A percentile compares a stretch with the other conserved stretches of the same genome.
phyloP scores from a whole-genome alignment of 1,140 invertebrate genomes.

The Archegozetes longisetosus region DNA sequence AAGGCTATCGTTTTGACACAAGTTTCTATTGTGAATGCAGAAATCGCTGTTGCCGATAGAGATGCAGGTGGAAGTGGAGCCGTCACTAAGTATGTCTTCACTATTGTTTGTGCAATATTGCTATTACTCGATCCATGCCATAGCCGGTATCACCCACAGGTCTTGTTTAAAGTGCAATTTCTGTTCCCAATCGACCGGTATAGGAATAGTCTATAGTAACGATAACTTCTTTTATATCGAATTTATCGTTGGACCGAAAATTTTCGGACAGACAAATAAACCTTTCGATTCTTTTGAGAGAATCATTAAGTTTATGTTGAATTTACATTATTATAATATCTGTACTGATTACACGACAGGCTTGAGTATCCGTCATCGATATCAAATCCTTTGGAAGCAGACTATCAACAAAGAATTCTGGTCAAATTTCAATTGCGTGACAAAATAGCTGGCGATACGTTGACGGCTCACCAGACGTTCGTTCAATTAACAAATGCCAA shows the following conservation, averaged over 20 bases:
- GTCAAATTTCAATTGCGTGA: slow-evolving; percentile 66
- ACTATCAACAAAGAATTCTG: slow-evolving; percentile 72
- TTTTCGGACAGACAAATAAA: too few relatives aligned
- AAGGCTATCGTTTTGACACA: slow-evolving; percentile 31
- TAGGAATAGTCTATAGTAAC: background rate
- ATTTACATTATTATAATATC: too few relatives aligned
- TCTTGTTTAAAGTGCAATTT: background rate
- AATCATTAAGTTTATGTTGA: too few relatives aligned
- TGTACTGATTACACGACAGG: slow-evolving; percentile 29
- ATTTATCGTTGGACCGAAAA: too few relatives aligned
- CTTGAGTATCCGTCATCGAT: slow-evolving; percentile 54
- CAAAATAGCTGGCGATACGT: slow-evolving; percentile 43
- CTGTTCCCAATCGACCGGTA: background rate
- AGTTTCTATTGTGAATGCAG: slow-evolving; percentile 53
- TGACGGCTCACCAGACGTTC: slow-evolving; percentile 81
- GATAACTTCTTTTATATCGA: too few relatives aligned
- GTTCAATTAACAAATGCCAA: slow-evolving; percentile 51
- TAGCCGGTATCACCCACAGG: background rate
- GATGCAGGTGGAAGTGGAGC: slow-evolving; percentile 50
- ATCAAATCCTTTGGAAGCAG: slow-evolving; percentile 46
- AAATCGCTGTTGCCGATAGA: slow-evolving; percentile 74
- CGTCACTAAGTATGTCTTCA: slow-evolving; percentile 3
- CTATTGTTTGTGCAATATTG: background rate
- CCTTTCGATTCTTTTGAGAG: too few relatives aligned
- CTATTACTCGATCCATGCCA: too few relatives aligned